phyloP scores from a whole-genome alignment of 1,140 invertebrate species.

The Euwallacea similis region DNA sequence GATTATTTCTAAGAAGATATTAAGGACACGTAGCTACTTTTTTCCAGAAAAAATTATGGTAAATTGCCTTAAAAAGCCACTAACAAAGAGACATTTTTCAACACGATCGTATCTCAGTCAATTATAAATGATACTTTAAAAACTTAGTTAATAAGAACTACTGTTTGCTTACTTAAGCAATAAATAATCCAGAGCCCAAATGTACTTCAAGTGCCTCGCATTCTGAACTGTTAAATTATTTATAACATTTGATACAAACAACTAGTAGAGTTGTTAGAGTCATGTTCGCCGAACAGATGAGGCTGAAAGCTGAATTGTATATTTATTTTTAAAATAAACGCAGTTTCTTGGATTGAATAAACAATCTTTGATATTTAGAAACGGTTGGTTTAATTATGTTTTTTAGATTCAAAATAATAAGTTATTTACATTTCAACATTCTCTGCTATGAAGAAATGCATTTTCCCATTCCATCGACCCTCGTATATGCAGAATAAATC shows the following conservation, averaged over 20 bases:
- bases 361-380: slow-evolving; percentile 16
- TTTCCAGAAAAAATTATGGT: no score
- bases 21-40: no score
- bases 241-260: slow-evolving; percentile 16
- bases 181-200: slow-evolving; percentile 1
- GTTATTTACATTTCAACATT: not conserved
- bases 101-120: no score
- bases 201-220: slow-evolving; percentile 11
- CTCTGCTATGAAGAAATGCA: no score
- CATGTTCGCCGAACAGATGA: slow-evolving; percentile 4
- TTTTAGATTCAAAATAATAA: not conserved
- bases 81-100: no score
- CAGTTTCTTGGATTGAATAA: slow-evolving; percentile 5
- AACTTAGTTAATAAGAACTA: no score
- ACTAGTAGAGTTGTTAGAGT: slow-evolving; percentile 2
- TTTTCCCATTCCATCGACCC: no score
- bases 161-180: no score
- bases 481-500: no score
- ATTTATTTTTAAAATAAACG: slow-evolving; percentile 17
- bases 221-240: slow-evolving; percentile 21
- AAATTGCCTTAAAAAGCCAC: no score
- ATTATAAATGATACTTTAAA: no score
- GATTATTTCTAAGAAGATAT: no score
- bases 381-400: not conserved
- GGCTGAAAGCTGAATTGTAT: slow-evolving; percentile 13